Evolutionary conservation across 2,113 vertebrate genomes (phyloP), one percentile per base, ranked within the genome.

Genomic region (Corythornis madagascariensis): DNA sequence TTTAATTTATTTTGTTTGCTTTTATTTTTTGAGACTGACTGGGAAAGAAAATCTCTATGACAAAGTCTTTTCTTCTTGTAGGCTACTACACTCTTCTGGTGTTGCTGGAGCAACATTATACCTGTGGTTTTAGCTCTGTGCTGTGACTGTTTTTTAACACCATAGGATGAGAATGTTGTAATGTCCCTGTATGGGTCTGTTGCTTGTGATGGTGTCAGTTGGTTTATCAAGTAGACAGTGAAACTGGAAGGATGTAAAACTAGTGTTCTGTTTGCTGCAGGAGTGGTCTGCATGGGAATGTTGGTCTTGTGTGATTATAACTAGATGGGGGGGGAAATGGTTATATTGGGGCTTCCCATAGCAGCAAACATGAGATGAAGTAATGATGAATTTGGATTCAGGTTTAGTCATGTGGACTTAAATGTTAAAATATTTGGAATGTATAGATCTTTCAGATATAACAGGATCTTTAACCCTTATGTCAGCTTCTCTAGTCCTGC

Each of bases 401-500:
- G 28, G 13, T 69, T 91, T 69, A 24, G 11, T 60, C 18, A 2
- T 29, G 13, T 47, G 6, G 47, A 5, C 9, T 82, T n/a, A 74
- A 50, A 18, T 28, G 15, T 47, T 64, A 57, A 80, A 74, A 52
- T 35, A 48, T 18, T 35, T 65, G n/a, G 17, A n/a, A 1, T 21
- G 9, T 64, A 22, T 9, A 57, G 17, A 8, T 72, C 91, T 90
- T 90, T 64, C 42, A 83, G 45, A 88, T 94, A 69, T 73, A 92
- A 52, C 31, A 50, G 74, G 56, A 87, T 91, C 71, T 96, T 91
- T 80, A 57, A 55, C 31, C 40, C 33, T 88, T 91, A 71, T 86
- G 89, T 35, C 63, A 93, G 47, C 45, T 92, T 84, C 94, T 91
- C 69, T 92, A 3, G 69, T 73, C 45, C 76, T 90, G 33, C 74